phyloP scores from a whole-genome alignment of 2,113 vertebrate species.

The Equus przewalskii region DNA sequence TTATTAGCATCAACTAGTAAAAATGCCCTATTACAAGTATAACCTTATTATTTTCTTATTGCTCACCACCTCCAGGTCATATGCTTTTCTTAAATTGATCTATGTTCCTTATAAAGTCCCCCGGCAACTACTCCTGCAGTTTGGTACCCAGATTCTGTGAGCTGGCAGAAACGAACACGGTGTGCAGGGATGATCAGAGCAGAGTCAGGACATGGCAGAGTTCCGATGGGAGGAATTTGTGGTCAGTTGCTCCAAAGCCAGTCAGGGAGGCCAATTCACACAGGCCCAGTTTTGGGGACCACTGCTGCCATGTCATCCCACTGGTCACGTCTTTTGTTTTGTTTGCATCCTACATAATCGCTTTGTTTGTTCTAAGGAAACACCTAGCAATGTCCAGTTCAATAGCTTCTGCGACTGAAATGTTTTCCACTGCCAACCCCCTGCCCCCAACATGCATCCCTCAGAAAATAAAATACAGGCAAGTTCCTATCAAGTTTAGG shows the following conservation, averaged over 20 bases:
- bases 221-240: not conserved
- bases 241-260: not conserved
- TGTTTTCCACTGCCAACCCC: not conserved
- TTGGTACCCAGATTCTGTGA: not conserved
- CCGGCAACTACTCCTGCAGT: not conserved
- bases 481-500: not conserved
- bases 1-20: not conserved
- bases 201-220: not conserved
- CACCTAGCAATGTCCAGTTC: not conserved
- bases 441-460: not conserved
- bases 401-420: not conserved
- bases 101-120: constrained; percentile 7
- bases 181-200: not conserved
- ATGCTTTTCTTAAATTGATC: constrained; percentile 3
- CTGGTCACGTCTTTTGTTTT: not conserved
- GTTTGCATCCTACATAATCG: not conserved
- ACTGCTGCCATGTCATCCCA: not conserved
- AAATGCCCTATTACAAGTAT: not conserved
- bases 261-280: too few species aligned
- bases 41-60: constrained; percentile 25
- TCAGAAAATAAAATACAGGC: not conserved
- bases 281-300: not conserved
- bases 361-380: constrained; percentile 2
- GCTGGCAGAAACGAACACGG: not conserved
- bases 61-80: not conserved